These are phyloP conservation scores for Lordiphosa andalusiaca DNA, from an alignment of 2,888 invertebrate genomes.

Conservation along the genomic window DNA sequence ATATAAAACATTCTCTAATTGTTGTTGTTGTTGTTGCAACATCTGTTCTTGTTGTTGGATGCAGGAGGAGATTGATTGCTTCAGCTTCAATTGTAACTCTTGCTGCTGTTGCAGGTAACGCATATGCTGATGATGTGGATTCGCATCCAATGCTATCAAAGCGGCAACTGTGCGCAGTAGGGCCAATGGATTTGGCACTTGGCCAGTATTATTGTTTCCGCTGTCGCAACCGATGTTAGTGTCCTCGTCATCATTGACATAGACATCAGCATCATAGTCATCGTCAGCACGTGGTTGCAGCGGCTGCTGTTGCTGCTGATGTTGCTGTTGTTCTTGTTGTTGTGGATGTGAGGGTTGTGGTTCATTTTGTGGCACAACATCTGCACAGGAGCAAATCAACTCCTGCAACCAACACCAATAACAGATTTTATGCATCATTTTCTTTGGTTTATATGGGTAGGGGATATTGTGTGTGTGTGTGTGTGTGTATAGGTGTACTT, in stretches of 20 bases:
- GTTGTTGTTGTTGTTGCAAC: conserved; percentile 59
- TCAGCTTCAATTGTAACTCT: conserved; percentile 68
- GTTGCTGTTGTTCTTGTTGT: conserved; percentile 21
- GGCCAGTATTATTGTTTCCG: conserved; percentile 38
- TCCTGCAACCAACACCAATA: conserved; percentile 85
- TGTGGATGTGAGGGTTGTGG: conserved; percentile 31
- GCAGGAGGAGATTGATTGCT: conserved; percentile 80
- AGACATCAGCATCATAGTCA: conserved; percentile 72
- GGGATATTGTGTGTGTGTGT: conserved; percentile 16
- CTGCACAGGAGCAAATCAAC: conserved; percentile 84
- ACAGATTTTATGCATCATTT: conserved; percentile 78
- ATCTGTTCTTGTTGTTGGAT: conserved; percentile 79
- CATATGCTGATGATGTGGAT: conserved; percentile 81
- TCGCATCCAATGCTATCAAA: conserved; percentile 78
- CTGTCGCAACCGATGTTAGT: background rate
- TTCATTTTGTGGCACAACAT: conserved; percentile 81
- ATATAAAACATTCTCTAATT: conserved; percentile 59
- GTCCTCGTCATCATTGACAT: conserved; percentile 50
- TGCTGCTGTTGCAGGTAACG: conserved; percentile 74
- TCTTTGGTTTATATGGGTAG: conserved; percentile 27
- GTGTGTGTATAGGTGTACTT: background rate
- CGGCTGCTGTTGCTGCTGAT: conserved; percentile 27
- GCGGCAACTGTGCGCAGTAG: conserved; percentile 78
- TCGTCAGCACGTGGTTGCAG: conserved; percentile 64
- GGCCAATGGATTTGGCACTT: conserved; percentile 77